phyloP scores from a whole-genome alignment of 1,140 invertebrate species.

The Diplogasteroides magnus region DNA sequence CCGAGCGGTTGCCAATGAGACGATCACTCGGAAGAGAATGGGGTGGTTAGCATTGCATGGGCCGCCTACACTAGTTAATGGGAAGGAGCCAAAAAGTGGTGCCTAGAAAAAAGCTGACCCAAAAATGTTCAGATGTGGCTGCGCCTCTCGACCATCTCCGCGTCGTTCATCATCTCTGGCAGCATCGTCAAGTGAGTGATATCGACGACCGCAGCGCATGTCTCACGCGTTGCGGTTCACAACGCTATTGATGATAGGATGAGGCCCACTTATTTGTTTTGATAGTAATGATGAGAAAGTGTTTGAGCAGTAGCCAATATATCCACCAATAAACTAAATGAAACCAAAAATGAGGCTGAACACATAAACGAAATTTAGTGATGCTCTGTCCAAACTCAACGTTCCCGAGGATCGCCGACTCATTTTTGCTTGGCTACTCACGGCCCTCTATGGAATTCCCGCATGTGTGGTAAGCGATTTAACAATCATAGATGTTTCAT shows the following conservation, averaged over 20 bases:
- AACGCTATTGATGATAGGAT: neutral
- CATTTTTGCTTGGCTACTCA: neutral
- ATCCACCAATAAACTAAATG: neutral
- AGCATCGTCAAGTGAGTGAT: conserved; percentile 29
- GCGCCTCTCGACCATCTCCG: conserved; percentile 34
- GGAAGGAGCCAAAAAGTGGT: too few relatives aligned
- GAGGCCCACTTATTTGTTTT: conserved; percentile 11
- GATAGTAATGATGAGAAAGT: conserved; percentile 25
- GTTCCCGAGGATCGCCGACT: neutral
- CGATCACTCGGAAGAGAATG: too few relatives aligned
- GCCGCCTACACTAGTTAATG: neutral
- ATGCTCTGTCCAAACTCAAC: neutral
- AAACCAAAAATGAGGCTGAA: too few relatives aligned
- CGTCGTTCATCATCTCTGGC: conserved; percentile 33
- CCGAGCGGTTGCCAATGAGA: too few relatives aligned
- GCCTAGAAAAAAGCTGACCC: neutral
- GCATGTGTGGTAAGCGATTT: too few relatives aligned
- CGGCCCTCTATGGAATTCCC: too few relatives aligned
- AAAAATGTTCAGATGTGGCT: conserved; percentile 33
- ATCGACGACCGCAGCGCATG: too few relatives aligned
- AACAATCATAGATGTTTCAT: neutral
- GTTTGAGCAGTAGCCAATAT: conserved; percentile 14
- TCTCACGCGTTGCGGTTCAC: too few relatives aligned
- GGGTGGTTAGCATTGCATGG: neutral
- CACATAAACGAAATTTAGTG: neutral